Conservation (phyloP, 2,888 invertebrate genomes). For the Diaprepes abbreviatus region DNA sequence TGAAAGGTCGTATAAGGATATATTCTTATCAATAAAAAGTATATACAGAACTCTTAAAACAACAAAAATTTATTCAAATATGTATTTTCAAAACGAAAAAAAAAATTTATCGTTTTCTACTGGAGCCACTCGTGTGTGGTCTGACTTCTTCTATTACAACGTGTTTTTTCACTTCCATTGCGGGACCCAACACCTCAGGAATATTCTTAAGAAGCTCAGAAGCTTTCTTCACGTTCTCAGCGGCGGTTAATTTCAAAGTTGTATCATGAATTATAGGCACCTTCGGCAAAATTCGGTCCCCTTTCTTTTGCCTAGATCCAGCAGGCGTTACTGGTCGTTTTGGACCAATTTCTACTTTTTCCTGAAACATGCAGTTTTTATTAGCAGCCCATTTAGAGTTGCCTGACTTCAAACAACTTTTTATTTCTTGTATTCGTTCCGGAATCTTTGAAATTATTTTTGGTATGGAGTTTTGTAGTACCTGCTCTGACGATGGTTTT, state of each 20-base stretch:
- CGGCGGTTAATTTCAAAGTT: conserved; percentile 30
- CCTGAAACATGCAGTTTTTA: neutral
- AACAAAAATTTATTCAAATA: too few relatives aligned
- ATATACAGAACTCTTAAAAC: too few relatives aligned
- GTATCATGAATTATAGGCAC: conserved; percentile 17
- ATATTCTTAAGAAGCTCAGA: conserved; percentile 29
- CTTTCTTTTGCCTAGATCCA: neutral
- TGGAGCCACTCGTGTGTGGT: too few relatives aligned
- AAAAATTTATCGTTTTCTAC: neutral
- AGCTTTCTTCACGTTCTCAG: conserved; percentile 34
- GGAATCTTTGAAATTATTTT: neutral
- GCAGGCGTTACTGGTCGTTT: neutral
- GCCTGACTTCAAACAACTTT: conserved; percentile 17
- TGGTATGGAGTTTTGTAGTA: neutral
- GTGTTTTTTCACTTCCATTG: neutral
- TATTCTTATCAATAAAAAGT: too few relatives aligned
- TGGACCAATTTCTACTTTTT: neutral
- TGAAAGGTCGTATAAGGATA: too few relatives aligned
- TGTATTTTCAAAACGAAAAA: neutral
- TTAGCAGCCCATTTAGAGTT: neutral
- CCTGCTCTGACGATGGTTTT: neutral
- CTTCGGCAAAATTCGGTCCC: neutral
- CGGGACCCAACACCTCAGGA: conserved; percentile 20
- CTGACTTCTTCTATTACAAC: too few relatives aligned
- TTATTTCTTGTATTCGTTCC: neutral